Evolutionary conservation across 1,140 invertebrate species (phyloP).

Genomic region (Hycleus phaleratus): DNA sequence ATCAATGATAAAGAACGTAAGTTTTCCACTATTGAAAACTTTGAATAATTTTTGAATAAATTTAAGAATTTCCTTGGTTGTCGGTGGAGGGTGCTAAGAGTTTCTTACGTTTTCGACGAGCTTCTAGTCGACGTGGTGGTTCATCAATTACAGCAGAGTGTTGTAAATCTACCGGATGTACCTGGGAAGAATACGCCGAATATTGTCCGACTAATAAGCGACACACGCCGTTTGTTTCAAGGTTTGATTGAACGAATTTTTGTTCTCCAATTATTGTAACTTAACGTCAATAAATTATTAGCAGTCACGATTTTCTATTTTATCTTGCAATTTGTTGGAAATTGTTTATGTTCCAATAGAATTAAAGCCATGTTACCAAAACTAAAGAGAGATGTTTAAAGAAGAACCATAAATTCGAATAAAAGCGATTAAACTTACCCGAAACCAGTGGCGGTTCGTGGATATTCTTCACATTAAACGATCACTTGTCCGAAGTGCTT

Average conservation of each 20-base stretch:
- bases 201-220: constrained; percentile 54
- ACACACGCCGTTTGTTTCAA: constrained; percentile 20
- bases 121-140: constrained; percentile 25
- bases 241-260: constrained; percentile 1
- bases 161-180: constrained; percentile 50
- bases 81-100: constrained; percentile 35
- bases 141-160: constrained; percentile 52
- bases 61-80: constrained; percentile 37
- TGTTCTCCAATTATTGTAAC: background rate
- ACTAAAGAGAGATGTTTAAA: too few relatives aligned
- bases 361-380: too few relatives aligned
- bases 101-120: constrained; percentile 35
- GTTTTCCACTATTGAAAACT: background rate
- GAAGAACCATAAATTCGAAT: too few relatives aligned
- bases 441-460: too few relatives aligned
- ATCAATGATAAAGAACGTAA: constrained; percentile 17
- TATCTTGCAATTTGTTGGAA: too few relatives aligned
- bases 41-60: background rate
- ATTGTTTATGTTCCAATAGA: too few relatives aligned
- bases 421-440: too few relatives aligned
- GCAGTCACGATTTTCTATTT: too few relatives aligned
- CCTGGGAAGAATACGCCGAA: constrained; percentile 58
- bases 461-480: too few relatives aligned
- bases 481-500: too few relatives aligned
- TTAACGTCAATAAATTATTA: too few relatives aligned